Base-by-base conservation (phyloP, 1,140 invertebrate species). In the Drosophila ambigua region DNA sequence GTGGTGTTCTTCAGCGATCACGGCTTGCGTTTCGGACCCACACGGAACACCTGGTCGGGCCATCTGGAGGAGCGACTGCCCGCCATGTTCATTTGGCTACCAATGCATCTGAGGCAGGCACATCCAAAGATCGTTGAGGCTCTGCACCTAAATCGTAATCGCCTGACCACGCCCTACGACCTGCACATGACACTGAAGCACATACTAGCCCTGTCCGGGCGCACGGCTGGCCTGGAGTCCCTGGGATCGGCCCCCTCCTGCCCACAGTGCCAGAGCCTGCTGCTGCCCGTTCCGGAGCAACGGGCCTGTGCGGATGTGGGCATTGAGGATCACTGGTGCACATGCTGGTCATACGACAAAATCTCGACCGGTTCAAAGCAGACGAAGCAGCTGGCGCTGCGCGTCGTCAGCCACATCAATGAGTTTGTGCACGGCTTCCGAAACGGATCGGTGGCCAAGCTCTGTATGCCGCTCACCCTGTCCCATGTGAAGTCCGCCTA, bases 1-100 rank as follows among this genome's bases (percentile, higher is more conserved):
- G 90, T 99, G 0, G 93, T 99, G 24, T 94, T 98, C 15, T 93
- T 98, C 72, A 98, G 97, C 81, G 98, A 99, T 92, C 98, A 99
- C 91, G 98, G 98, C 0, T 95, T 98, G 82, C 92, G 98, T 28
- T 98, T 96, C 93, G 98, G 98, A 2, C 92, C 93, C 2, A 95
- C 97, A 15, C 91, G 96, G 16, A 91, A 94, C 74, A 90, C 91
- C 11, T 74, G 85, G 88, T 94, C 96, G 55, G 98, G 98, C 0
- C 95, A 96, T 90, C 93, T 98, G 63, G 98, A 99, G 92, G 98
- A 98, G 90, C 92, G 97, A 45, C 91, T 99, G 16, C 98, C 98
- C 0, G 96, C 97, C 67, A 93, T 97, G 11, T 96, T 96, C 76
- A 92, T 98, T 3, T 93, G 95, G 74, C 69, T 98, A n/a, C 98